Percentiles rank a stretch among this genome's conserved stretches.
Evolutionary conservation across 2,888 invertebrate genomes (phyloP).

Genomic region (Muschampia plurimacula): DNA sequence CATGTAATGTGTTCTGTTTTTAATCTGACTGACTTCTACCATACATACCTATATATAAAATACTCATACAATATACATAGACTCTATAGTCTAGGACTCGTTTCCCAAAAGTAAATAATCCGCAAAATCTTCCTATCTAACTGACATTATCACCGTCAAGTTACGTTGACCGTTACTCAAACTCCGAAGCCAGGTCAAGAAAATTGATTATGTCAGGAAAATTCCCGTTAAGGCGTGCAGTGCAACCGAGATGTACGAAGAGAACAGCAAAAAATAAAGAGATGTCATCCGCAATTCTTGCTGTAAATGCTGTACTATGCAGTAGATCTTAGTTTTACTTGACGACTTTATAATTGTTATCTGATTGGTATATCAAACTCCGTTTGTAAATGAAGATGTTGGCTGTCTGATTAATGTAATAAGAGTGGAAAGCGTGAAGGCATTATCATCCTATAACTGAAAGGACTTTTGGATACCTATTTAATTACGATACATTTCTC

Average conservation of each 20-base stretch:
- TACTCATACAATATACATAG: no score
- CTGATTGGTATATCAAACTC: not conserved
- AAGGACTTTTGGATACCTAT: no score
- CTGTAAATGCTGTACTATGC: not conserved
- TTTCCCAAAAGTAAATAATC: not conserved
- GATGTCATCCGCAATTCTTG: slow-evolving; percentile 8
- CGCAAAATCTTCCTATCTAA: not conserved
- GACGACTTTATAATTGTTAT: not conserved
- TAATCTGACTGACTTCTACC: no score
- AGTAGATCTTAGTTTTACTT: not conserved
- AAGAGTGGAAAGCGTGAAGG: no score
- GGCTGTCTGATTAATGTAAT: no score
- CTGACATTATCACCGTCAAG: not conserved
- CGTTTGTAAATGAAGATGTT: not conserved
- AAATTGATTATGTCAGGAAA: slow-evolving; percentile 28
- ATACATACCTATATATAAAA: no score
- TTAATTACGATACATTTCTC: no score
- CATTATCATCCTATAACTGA: no score
- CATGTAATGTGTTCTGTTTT: no score
- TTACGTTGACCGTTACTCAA: slow-evolving; percentile 13
- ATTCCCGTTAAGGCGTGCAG: slow-evolving; percentile 26
- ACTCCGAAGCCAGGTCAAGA: slow-evolving; percentile 12
- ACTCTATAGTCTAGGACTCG: no score
- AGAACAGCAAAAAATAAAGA: not conserved
- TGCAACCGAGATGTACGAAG: slow-evolving; percentile 17